Evolutionary conservation across 2,888 invertebrate species (phyloP).

Genomic region (Microctonus aethiopoides): DNA sequence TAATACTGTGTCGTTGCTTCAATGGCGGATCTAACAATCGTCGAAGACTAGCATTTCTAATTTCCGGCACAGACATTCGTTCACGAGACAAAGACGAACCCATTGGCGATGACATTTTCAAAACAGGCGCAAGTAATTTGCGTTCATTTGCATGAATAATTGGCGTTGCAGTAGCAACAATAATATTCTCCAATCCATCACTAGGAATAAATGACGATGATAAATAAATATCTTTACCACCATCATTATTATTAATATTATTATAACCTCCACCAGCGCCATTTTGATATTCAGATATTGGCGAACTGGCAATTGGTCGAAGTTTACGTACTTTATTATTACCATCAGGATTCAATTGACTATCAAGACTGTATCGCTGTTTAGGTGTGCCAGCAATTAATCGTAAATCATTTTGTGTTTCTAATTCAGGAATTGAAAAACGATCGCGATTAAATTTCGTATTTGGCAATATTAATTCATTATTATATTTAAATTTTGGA

Average conservation of each 20-base stretch:
- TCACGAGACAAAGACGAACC: conserved; percentile 47
- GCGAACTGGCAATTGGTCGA: conserved; percentile 61
- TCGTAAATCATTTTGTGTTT: conserved; percentile 60
- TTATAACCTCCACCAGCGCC: no score
- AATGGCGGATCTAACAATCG: conserved; percentile 58
- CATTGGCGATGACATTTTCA: conserved; percentile 34
- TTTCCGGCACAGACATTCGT: conserved; percentile 62
- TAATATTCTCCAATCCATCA: conserved; percentile 55
- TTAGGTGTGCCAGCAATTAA: conserved; percentile 61
- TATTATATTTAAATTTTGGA: conserved; percentile 49
- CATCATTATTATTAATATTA: background rate
- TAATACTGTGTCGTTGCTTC: conserved; percentile 61
- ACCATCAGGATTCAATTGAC: conserved; percentile 54
- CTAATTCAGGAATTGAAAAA: conserved; percentile 61
- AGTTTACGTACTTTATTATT: conserved; percentile 50
- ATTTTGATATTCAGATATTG: conserved; percentile 56
- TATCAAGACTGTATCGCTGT: conserved; percentile 60
- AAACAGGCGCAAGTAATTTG: conserved; percentile 45
- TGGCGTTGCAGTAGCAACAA: conserved; percentile 57
- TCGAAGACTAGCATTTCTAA: conserved; percentile 58
- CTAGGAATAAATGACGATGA: conserved; percentile 39
- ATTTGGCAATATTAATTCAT: conserved; percentile 40
- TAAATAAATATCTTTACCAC: conserved; percentile 21
- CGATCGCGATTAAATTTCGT: conserved; percentile 61
- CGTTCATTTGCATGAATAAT: conserved; percentile 53